These are phyloP conservation scores for Stegophylla sp. DNA, from an alignment of 2,888 invertebrate genomes.

Conservation along the genomic window DNA sequence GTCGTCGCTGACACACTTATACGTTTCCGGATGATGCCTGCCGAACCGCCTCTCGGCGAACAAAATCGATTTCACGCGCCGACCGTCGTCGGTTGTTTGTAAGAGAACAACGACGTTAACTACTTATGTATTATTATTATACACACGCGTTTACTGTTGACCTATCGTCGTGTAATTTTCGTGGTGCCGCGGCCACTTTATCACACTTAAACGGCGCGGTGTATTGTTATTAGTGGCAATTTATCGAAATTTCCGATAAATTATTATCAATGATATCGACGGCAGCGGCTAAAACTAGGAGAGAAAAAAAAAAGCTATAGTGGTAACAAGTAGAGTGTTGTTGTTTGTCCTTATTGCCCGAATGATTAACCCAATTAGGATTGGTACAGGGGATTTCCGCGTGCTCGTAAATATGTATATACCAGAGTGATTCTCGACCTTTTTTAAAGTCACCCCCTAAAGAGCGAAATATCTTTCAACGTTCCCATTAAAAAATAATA, in stretches of 20 bases:
- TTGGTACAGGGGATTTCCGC: neutral
- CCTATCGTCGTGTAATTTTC: neutral
- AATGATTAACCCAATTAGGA: slow-evolving; percentile 21
- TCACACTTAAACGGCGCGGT: neutral
- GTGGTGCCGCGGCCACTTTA: neutral
- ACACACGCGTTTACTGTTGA: neutral
- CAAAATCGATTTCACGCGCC: slow-evolving; percentile 31
- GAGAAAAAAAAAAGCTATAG: neutral
- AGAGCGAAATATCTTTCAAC: too few relatives aligned
- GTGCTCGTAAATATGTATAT: slow-evolving; percentile 32
- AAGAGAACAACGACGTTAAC: neutral
- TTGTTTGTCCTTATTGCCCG: neutral
- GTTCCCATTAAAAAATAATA: too few relatives aligned
- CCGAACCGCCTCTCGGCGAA: neutral
- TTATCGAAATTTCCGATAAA: neutral
- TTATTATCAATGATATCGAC: too few relatives aligned
- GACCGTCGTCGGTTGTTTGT: neutral
- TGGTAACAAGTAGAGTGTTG: neutral
- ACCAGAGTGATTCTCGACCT: slow-evolving; percentile 13
- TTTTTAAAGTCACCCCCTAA: too few relatives aligned
- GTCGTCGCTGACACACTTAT: neutral
- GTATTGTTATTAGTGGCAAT: neutral
- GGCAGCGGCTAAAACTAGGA: too few relatives aligned
- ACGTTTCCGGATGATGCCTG: neutral
- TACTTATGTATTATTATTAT: neutral